Evolutionary conservation across 1,140 invertebrate genomes (phyloP), one percentile per base, ranked within the genome.

Genomic region (Drosophila dunni): DNA sequence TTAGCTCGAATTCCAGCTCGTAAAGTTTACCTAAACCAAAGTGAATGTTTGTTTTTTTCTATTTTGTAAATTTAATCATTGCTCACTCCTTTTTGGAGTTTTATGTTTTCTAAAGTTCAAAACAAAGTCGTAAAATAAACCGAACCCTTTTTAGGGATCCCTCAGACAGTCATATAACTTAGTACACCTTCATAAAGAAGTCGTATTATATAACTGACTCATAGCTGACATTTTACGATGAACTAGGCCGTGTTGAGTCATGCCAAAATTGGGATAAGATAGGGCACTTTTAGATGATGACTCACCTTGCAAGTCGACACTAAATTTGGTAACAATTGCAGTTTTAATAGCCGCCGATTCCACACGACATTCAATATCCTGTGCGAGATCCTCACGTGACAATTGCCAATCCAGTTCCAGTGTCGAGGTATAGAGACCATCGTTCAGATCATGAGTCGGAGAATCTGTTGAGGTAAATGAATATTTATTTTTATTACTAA

Each of bases 221-320:
- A 72, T 38, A 38, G 53, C 36, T 44, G 15, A 1, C 48, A 29
- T 38, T 48, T 71, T 44, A 50, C 20, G 2, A 51, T 20, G 48
- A 29, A 29, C 50, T 38, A 56, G 40, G 33, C 48, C 9, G 48
- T 40, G 48, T 40, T 58, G 67, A 70, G 65, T 68, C 65, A 60
- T 61, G 34, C 9, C 50, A 68, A 42, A 17, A 10, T 5, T 50
- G 3, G 34, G 56, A 46, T 60, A 20, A 50, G 20, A n/a, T 29
- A 29, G 63, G 11, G n/a, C n/a, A 4, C 3, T 40, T 60, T 36
- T 3, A 10, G 29, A 54, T 40, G 54, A 45, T 68, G 13, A 34
- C 63, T 71, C 81, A 98, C 97, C 97, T 93, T 97, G 95, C 56
- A 98, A 95, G 91, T 97, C 96, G 20, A 97, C 93, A 71, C 95